Evolutionary conservation across 2,797 vertebrate genomes (phyloP).

Genomic region (Harpagifer antarcticus): DNA sequence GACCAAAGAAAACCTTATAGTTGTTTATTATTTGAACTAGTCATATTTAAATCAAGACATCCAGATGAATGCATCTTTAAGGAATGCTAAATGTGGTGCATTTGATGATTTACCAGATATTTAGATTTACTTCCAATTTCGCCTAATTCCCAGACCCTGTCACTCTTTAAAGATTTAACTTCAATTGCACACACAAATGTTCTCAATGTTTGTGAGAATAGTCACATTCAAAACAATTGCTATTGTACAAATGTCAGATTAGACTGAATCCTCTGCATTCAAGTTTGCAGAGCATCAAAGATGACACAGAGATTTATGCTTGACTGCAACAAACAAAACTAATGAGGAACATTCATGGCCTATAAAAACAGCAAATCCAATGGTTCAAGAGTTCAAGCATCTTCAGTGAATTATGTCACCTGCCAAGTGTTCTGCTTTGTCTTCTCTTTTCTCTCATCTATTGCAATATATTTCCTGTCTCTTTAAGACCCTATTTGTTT

Average conservation of each 20-base stretch:
- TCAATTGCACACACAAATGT: constrained; percentile 14
- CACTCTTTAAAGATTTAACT: constrained; percentile 16
- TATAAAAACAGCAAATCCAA: constrained; percentile 47
- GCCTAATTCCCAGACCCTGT: constrained; percentile 20
- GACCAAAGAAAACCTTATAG: not conserved
- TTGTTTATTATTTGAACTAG: not conserved
- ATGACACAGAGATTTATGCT: constrained; percentile 61
- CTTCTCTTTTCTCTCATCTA: constrained; percentile 22
- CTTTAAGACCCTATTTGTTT: constrained; percentile 16
- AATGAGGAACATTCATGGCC: constrained; percentile 71
- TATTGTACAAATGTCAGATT: constrained; percentile 56
- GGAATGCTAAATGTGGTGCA: constrained; percentile 9
- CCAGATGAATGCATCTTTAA: not conserved
- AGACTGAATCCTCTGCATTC: constrained; percentile 50
- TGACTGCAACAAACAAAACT: constrained; percentile 61
- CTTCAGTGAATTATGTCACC: constrained; percentile 39
- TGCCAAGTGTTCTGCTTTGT: constrained; percentile 46
- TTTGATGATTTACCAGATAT: constrained; percentile 12
- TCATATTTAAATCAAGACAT: not conserved
- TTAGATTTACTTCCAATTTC: constrained; percentile 38
- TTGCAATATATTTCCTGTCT: not conserved
- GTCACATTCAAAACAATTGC: constrained; percentile 53
- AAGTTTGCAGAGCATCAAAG: constrained; percentile 56
- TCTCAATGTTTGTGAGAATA: constrained; percentile 29
- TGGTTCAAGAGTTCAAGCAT: constrained; percentile 48